These are phyloP conservation scores for Xylocopa sonorina DNA, from an alignment of 1,140 invertebrate species.

Conservation along the genomic window DNA sequence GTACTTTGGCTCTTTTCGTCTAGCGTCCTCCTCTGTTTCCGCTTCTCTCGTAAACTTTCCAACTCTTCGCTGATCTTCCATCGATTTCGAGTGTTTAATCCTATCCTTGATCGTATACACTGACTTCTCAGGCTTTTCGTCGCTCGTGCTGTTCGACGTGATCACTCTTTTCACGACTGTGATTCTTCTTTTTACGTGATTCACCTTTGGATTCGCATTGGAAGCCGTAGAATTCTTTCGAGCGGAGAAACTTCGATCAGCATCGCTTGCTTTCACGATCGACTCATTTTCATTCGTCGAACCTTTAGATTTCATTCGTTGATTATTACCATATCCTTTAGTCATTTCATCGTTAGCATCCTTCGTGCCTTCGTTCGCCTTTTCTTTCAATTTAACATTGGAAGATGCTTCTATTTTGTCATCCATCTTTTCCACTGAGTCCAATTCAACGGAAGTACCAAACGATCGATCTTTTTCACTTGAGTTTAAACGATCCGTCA, in stretches of 20 bases:
- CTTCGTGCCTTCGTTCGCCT: no score
- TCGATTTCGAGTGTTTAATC: conserved; percentile 63
- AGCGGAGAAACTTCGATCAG: neutral
- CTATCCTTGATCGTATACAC: conserved; percentile 67
- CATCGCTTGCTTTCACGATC: neutral
- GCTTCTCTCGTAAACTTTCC: conserved; percentile 60
- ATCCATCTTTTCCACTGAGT: neutral
- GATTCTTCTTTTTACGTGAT: neutral
- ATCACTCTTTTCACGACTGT: neutral
- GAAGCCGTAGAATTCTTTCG: neutral
- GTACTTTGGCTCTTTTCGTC: conserved; percentile 71
- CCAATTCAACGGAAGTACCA: neutral
- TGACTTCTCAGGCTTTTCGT: conserved; percentile 41
- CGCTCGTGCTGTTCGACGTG: neutral
- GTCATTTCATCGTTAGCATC: no score
- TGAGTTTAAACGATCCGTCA: neutral
- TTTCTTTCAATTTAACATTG: neutral
- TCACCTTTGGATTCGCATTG: neutral
- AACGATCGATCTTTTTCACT: neutral
- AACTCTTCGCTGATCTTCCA: conserved; percentile 37
- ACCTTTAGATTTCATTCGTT: neutral
- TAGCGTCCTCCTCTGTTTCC: conserved; percentile 39
- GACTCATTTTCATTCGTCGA: neutral
- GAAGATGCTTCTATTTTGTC: neutral
- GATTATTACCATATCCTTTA: no score